Evolutionary conservation across 2,888 invertebrate species (phyloP), one percentile per base, ranked within the genome.

Genomic region (Mesopsocus fuscifrons): DNA sequence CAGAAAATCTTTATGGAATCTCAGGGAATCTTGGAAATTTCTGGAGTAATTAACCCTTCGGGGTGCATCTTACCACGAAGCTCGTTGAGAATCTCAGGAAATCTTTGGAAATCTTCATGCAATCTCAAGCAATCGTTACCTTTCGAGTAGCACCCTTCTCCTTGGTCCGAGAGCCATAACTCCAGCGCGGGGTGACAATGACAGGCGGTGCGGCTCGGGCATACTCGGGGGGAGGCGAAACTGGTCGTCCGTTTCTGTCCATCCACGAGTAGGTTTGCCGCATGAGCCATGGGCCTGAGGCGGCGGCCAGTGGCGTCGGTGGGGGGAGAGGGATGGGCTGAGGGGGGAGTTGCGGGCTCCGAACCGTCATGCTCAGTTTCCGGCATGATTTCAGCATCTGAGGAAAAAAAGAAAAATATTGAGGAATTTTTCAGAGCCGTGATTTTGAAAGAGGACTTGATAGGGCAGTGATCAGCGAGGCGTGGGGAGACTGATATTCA

Each of bases 201-300:
- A 60, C 55, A 2, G 58, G 57, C 32, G 50, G 60, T 20, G 48
- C 47, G 18, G 52, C 49, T 44, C 63, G 59, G n/a, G 63, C 55
- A 55, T 71, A 72, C 57, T 77, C 77, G 16, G 77, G 78, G 41
- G 91, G 91, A 21, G 92, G 92, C 17, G 75, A 69, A 2, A 81
- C 87, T 1, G 88, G 84, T 49, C 89, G 68, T 3, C 91, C 91
- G 56, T 83, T 80, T 45, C 87, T 71, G 64, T 92, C 89, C 74
- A 91, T 87, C 92, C 92, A 92, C 46, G 85, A 84, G 64, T 89
- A 92, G 42, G 84, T 82, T 54, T 87, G 85, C 44, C 80, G 69
- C 38, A 72, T 68, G 40, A 65, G 60, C 59, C 64, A 67, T 13
- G 54, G 62, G 51, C 54, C 38, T n/a, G n/a, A n/a, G 34, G 41